These are phyloP conservation scores for Nudaria mundana DNA, from an alignment of 2,888 invertebrate species.

Conservation along the genomic window DNA sequence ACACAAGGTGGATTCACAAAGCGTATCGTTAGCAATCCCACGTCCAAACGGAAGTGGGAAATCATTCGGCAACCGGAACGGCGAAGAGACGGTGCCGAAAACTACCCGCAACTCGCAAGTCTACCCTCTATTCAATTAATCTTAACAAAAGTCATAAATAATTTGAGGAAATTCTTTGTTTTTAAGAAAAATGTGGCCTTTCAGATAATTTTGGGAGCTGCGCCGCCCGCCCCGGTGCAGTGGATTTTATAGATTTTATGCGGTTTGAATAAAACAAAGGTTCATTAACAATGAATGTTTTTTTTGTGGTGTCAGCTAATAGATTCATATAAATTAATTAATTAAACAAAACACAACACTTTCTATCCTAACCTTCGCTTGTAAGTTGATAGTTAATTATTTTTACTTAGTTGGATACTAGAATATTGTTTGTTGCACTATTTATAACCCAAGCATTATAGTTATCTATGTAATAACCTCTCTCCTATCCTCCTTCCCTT, in stretches of 20 bases:
- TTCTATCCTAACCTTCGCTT: constrained; percentile 8
- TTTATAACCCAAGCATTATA: too few species aligned
- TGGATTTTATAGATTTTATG: constrained; percentile 15
- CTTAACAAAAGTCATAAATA: constrained; percentile 60
- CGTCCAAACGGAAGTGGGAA: constrained; percentile 62
- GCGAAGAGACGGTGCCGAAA: constrained; percentile 56
- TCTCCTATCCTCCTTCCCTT: constrained; percentile 6
- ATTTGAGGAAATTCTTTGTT: constrained; percentile 57
- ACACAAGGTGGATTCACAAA: constrained; percentile 43
- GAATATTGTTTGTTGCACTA: constrained; percentile 14
- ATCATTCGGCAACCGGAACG: constrained; percentile 68
- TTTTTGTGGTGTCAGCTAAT: too few species aligned
- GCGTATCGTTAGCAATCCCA: constrained; percentile 52
- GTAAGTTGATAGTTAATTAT: too few species aligned
- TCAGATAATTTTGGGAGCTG: constrained; percentile 28
- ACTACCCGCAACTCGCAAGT: constrained; percentile 50
- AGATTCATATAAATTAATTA: too few species aligned
- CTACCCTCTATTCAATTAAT: constrained; percentile 69
- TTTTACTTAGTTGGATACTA: too few species aligned
- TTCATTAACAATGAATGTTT: too few species aligned
- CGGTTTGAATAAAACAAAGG: too few species aligned
- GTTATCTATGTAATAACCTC: not conserved
- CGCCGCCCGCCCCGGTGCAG: constrained; percentile 6
- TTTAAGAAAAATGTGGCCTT: constrained; percentile 47
- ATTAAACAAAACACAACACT: constrained; percentile 4